Evolutionary conservation across 2,113 vertebrate species (phyloP).

Genomic region (Chionomys nivalis): DNA sequence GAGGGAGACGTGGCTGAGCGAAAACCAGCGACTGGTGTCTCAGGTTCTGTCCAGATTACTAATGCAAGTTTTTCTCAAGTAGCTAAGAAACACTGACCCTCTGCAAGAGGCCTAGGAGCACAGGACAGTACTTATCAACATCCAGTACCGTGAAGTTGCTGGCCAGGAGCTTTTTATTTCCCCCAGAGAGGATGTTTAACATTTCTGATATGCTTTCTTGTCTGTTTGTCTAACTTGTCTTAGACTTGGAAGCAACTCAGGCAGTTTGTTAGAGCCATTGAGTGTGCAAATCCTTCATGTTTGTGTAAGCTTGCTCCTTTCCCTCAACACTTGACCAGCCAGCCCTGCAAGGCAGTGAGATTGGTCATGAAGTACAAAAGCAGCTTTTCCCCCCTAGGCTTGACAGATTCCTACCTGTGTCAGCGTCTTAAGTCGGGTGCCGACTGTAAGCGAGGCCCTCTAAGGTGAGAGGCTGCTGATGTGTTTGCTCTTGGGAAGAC

Average conservation of each 20-base stretch:
- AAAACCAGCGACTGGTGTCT: conserved; percentile 97
- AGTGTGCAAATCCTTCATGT: conserved; percentile 45
- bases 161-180: not conserved
- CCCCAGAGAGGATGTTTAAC: conserved; percentile 60
- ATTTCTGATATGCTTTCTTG: conserved; percentile 6
- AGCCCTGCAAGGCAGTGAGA: not conserved
- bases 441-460: not conserved
- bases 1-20: conserved; percentile 98
- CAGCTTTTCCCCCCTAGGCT: not conserved
- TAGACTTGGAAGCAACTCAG: conserved; percentile 37
- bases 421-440: not conserved
- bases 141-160: not conserved
- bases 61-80: not conserved
- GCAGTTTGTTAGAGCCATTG: conserved; percentile 59
- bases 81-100: not conserved
- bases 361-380: conserved; percentile 43
- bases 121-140: not conserved
- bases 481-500: not conserved
- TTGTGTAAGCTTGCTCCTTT: not conserved
- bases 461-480: not conserved
- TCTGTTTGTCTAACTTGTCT: conserved; percentile 49
- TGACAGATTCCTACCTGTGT: not conserved
- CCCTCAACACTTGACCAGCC: not conserved
- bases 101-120: not conserved
- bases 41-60: conserved; percentile 87